Evolutionary conservation across 2,113 vertebrate species (phyloP).

Genomic region (Lanius ludovicianus): DNA sequence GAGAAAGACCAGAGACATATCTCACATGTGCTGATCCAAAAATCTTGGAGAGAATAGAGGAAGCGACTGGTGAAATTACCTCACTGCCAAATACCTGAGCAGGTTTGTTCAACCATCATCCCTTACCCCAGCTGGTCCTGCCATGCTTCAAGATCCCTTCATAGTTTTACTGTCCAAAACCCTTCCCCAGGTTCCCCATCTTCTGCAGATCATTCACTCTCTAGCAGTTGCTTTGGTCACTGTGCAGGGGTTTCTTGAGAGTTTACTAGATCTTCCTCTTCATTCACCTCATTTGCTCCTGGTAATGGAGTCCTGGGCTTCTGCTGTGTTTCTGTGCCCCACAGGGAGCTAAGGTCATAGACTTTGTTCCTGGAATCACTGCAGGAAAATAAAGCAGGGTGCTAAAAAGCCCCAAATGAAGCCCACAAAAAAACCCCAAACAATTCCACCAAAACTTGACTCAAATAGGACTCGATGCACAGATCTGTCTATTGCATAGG

Average conservation of each 20-base stretch:
- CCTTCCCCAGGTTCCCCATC: neutral
- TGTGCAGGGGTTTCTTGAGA: neutral
- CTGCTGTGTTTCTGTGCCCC: neutral
- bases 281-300: neutral
- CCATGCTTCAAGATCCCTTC: neutral
- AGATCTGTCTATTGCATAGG: neutral
- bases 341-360: slow-evolving; percentile 25
- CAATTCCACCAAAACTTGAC: neutral
- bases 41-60: neutral
- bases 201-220: neutral
- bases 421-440: neutral
- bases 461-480: slow-evolving; percentile 17
- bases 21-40: neutral
- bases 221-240: neutral
- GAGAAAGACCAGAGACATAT: neutral
- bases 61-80: neutral
- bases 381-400: slow-evolving; percentile 13
- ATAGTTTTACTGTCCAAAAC: neutral
- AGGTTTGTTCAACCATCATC: neutral
- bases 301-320: neutral
- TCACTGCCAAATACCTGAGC: neutral
- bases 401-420: slow-evolving; percentile 9
- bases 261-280: neutral
- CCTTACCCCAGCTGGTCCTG: neutral
- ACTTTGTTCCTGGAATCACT: slow-evolving; percentile 27